A percentile compares a stretch with the other conserved stretches of the same genome.
phyloP scores from a whole-genome alignment of 2,113 vertebrate species.

The Tricholaema leucomelas region DNA sequence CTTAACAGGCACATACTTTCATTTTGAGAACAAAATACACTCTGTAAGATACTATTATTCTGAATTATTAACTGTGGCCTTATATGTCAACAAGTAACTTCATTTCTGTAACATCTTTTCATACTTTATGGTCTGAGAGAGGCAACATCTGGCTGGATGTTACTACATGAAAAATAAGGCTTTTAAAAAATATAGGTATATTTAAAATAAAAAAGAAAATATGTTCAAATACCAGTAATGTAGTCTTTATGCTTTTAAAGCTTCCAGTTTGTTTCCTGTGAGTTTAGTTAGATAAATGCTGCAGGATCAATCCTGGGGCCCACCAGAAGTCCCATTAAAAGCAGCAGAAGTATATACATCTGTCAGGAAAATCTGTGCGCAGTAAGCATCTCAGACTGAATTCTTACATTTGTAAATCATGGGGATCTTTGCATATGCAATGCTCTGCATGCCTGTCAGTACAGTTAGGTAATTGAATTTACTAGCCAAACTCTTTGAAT shows the following conservation, averaged over 20 bases:
- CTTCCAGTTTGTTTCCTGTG: neutral
- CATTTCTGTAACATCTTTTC: neutral
- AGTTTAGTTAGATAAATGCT: neutral
- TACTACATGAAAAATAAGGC: neutral
- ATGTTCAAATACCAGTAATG: neutral
- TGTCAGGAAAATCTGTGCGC: neutral
- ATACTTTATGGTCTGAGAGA: neutral
- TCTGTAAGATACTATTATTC: neutral
- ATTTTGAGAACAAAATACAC: neutral
- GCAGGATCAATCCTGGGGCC: neutral
- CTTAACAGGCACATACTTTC: neutral
- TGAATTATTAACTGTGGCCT: neutral
- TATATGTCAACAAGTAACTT: neutral
- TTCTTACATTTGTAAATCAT: neutral
- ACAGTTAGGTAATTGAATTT: conserved; percentile 12
- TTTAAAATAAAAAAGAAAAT: neutral
- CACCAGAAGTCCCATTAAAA: neutral
- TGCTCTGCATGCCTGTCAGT: neutral
- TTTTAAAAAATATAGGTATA: neutral
- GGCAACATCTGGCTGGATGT: neutral
- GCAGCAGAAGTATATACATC: neutral
- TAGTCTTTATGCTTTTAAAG: neutral
- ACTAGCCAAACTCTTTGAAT: neutral
- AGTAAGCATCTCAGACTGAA: neutral
- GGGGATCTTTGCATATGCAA: neutral